Conservation (phyloP, 2,113 vertebrate genomes). For the Syngnathus floridae region DNA sequence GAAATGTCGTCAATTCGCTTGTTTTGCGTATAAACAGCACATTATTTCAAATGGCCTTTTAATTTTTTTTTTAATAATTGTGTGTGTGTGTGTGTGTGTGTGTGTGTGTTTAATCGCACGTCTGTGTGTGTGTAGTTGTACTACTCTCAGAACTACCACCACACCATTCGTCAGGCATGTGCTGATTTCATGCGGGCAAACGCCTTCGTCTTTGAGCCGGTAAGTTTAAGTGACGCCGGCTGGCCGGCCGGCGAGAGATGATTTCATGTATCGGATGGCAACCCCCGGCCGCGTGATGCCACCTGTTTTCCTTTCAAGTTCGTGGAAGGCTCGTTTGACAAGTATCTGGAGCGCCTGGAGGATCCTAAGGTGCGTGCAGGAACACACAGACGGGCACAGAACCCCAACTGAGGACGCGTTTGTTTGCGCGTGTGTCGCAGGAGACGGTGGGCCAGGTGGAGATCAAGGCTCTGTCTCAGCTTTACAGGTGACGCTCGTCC, state of each 20-base stretch:
- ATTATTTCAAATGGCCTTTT: too few relatives aligned
- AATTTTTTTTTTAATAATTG: too few relatives aligned
- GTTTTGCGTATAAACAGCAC: too few relatives aligned
- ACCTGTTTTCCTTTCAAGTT: conserved; percentile 68
- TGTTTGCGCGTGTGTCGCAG: conserved; percentile 50
- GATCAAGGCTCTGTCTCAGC: conserved; percentile 85
- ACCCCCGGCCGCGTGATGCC: too few relatives aligned
- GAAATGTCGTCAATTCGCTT: too few relatives aligned
- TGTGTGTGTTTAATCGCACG: neutral
- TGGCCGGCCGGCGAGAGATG: neutral
- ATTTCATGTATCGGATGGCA: neutral
- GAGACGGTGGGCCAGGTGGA: conserved; percentile 94
- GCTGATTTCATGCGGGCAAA: conserved; percentile 83
- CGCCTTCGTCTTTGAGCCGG: conserved; percentile 79
- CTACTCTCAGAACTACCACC: conserved; percentile 82
- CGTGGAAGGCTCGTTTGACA: conserved; percentile 94
- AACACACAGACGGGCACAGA: too few relatives aligned
- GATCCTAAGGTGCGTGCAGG: conserved; percentile 82
- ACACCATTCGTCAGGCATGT: conserved; percentile 80
- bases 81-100: neutral
- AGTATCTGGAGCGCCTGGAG: conserved; percentile 87
- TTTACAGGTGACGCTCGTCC: conserved; percentile 58
- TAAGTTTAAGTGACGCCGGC: conserved; percentile 63
- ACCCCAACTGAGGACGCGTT: neutral
- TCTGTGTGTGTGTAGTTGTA: conserved; percentile 26